Conservation (phyloP, 2,113 vertebrate species). For the Nycticebus coucang region DNA sequence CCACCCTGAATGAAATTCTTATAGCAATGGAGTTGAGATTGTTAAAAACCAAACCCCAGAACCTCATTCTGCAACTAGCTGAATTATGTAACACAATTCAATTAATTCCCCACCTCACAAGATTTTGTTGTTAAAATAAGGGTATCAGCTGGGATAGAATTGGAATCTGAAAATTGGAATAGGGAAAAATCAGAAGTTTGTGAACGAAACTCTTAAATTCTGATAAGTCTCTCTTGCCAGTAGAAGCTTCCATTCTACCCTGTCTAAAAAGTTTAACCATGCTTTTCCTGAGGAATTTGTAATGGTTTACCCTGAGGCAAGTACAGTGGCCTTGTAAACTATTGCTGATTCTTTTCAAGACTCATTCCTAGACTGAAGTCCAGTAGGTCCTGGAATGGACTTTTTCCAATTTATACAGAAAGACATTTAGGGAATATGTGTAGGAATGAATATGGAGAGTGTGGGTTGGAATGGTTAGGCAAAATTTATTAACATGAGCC, state of each 20-base stretch:
- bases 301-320: not conserved
- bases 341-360: not conserved
- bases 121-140: not conserved
- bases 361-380: not conserved
- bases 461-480: not conserved
- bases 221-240: not conserved
- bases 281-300: not conserved
- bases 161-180: not conserved
- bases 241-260: not conserved
- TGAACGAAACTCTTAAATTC: not conserved
- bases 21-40: not conserved
- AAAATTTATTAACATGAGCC: not conserved
- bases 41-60: not conserved
- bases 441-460: not conserved
- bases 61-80: not conserved
- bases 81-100: not conserved
- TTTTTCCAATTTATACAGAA: not conserved
- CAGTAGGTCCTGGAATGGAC: not conserved
- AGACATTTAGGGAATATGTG: not conserved
- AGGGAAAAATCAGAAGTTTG: not conserved
- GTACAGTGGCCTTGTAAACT: not conserved
- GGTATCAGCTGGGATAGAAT: not conserved
- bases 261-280: not conserved
- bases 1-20: not conserved
- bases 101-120: not conserved